Conservation (phyloP, 2,113 vertebrate species). For the Ptyas mucosa region DNA sequence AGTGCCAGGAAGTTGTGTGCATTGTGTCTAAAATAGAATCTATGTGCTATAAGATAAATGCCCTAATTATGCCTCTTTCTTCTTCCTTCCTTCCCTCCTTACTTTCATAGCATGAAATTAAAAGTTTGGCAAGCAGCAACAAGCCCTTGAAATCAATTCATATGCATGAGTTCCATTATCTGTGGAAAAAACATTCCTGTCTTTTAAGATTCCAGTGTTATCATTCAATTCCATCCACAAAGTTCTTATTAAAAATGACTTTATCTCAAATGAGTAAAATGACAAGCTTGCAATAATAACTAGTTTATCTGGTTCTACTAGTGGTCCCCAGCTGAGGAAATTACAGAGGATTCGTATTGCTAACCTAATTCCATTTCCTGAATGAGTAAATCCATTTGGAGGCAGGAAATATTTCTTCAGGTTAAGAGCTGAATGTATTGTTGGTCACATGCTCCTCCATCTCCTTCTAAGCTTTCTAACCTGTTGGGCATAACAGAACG, state of each 20-base stretch:
- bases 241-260: background rate
- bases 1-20: background rate
- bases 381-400: background rate
- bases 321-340: background rate
- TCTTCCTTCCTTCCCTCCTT: background rate
- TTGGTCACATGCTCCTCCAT: background rate
- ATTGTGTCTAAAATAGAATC: background rate
- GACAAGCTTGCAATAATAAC: background rate
- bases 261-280: background rate
- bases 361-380: background rate
- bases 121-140: constrained; percentile 13
- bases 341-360: background rate
- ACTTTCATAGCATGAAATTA: background rate
- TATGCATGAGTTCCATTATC: background rate
- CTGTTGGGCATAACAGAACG: background rate
- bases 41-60: background rate
- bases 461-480: background rate
- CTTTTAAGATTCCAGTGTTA: constrained; percentile 29
- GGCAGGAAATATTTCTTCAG: background rate
- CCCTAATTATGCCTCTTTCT: background rate
- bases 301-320: background rate
- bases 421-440: background rate
- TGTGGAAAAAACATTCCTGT: constrained; percentile 22
- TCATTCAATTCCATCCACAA: constrained; percentile 35
- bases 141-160: background rate